Conservation (phyloP, 2,797 vertebrate species). For the Enteromius unitaeniatus region DNA sequence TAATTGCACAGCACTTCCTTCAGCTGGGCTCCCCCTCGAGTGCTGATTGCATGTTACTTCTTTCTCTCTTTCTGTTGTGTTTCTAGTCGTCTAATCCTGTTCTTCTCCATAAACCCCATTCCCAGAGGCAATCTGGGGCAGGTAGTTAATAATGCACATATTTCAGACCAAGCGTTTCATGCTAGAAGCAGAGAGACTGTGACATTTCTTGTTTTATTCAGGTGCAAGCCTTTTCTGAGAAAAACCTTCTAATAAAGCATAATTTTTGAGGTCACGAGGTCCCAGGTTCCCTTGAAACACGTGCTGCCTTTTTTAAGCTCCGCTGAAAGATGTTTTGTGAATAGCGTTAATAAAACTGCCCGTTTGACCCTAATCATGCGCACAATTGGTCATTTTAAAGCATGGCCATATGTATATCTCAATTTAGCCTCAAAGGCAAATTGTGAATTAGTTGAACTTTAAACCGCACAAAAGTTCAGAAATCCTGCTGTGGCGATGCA, state of each 20-base stretch:
- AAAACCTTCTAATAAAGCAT: conserved; percentile 24
- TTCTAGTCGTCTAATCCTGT: conserved; percentile 33
- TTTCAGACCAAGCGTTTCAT: conserved; percentile 31
- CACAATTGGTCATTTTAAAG: conserved; percentile 12
- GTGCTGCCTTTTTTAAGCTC: neutral
- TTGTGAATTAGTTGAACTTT: conserved; percentile 32
- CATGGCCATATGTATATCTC: neutral
- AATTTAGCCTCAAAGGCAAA: conserved; percentile 32
- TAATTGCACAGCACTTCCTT: conserved; percentile 75
- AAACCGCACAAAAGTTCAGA: conserved; percentile 12
- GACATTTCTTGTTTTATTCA: conserved; percentile 47
- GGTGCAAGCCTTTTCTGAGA: conserved; percentile 29
- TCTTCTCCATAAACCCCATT: conserved; percentile 8
- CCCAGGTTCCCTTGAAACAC: neutral
- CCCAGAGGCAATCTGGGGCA: conserved; percentile 3
- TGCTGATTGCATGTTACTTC: conserved; percentile 69
- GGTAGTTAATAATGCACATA: conserved; percentile 48
- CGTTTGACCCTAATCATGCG: conserved; percentile 3
- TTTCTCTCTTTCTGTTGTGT: conserved; percentile 42
- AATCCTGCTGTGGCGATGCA: neutral
- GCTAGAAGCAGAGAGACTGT: conserved; percentile 28
- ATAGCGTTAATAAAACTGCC: conserved; percentile 22
- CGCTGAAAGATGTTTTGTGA: conserved; percentile 11
- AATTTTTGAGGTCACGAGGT: conserved; percentile 22
- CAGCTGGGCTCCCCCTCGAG: conserved; percentile 63